These are phyloP conservation scores for Eumerus sabulonum DNA, from an alignment of 2,888 invertebrate species.

Conservation along the genomic window DNA sequence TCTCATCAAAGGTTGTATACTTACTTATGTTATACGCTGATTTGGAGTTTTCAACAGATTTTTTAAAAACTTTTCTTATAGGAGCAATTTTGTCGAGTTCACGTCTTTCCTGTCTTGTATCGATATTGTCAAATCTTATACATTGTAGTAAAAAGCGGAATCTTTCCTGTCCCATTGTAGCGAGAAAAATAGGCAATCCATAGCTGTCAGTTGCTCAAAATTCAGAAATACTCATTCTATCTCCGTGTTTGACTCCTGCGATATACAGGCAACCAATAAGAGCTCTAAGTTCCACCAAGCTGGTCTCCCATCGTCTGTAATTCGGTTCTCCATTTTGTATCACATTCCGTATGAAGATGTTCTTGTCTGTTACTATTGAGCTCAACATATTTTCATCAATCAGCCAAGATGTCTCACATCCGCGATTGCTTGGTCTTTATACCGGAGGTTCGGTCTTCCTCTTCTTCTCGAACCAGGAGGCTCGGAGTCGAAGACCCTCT, in stretches of 20 bases:
- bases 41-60: constrained; percentile 1
- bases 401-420: no score
- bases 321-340: constrained; percentile 20
- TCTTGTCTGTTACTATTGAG: constrained; percentile 22
- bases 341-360: constrained; percentile 22
- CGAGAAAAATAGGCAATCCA: constrained; percentile 3
- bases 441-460: no score
- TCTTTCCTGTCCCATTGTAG: constrained; percentile 1
- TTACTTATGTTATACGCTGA: background rate
- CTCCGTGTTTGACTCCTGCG: constrained; percentile 2
- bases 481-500: no score
- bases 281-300: constrained; percentile 1
- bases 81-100: constrained; percentile 14
- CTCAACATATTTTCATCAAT: constrained; percentile 31
- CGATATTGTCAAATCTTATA: constrained; percentile 11
- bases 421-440: no score
- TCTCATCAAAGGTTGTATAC: constrained; percentile 9
- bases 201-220: constrained; percentile 5
- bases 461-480: no score
- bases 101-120: constrained; percentile 14
- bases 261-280: background rate
- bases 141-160: constrained; percentile 1
- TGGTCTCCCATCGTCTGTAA: constrained; percentile 7
- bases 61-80: constrained; percentile 11
- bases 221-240: constrained; percentile 11